Evolutionary conservation across 53 echinoderm and acorn worm species (phyloP), one percentile per base, ranked within the genome.

Genomic region (Zoroaster sp.): DNA sequence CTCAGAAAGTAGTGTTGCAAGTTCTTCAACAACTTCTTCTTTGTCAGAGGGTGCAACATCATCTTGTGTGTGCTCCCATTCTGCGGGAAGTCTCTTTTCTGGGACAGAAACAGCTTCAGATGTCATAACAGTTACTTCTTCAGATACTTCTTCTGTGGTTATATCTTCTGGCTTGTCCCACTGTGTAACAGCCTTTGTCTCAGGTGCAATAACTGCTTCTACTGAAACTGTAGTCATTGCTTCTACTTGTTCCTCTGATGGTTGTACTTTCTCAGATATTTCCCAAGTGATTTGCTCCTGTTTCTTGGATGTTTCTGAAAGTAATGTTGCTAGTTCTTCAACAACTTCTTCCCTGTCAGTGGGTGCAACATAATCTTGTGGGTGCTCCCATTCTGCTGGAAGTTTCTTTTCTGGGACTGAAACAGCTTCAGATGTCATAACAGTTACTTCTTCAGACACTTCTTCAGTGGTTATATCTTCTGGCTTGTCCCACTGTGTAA

Each of bases 81-180:
- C 86, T 39, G 40, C 45, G 33, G 93, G 86, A 36, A 93, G 72
- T 71, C 89, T 65, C 63, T 85, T 83, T 11, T 83, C 83, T 15
- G 83, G 83, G 17, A 47, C 83, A 83, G 83, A 67, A 7, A 83
- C 70, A 18, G 89, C 86, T 86, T 91, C 92, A 11, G 80, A 38
- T 15, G 73, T n/a, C 38, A 79, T 35, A 3, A 72, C 20, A 44
- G 33, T 83, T 21, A 83, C 68, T 63, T 83, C 83, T 18, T 67
- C 69, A 47, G 47, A 9, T 1, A 2, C 77, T 1, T n/a, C 86
- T 69, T 91, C 86, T 11, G 32, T 20, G 7, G 69, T 37, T 32
- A 83, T 67, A n/a, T 77, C 46, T 23, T 86, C 83, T 75, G 91
- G 86, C 23, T 86, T 75, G 66, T 86, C 86, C 83, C 86, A 83